These are phyloP conservation scores for Amblyopsis rosae DNA, from an alignment of 2,113 vertebrate genomes.

Conservation along the genomic window DNA sequence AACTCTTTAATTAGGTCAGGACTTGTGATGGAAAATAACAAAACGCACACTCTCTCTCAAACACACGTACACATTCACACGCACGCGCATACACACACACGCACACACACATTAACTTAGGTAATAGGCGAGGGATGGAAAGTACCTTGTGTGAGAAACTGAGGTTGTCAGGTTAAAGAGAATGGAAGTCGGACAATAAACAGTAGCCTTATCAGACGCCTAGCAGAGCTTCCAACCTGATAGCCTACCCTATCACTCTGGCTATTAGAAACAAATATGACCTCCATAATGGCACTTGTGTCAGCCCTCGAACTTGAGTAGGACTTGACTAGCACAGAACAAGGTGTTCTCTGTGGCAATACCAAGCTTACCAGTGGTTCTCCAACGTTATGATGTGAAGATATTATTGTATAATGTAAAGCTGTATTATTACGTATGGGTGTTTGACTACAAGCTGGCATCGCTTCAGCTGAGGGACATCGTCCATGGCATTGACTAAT, in stretches of 20 bases:
- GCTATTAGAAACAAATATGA: constrained; percentile 62
- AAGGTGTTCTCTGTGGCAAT: background rate
- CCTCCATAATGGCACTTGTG: constrained; percentile 26
- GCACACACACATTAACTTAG: constrained; percentile 28
- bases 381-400: too few species aligned
- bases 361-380: background rate
- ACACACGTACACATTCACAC: constrained; percentile 18
- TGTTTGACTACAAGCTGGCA: too few species aligned
- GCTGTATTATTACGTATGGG: too few species aligned
- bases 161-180: constrained; percentile 64
- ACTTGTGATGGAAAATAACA: constrained; percentile 41
- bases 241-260: constrained; percentile 45
- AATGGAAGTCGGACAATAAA: constrained; percentile 74
- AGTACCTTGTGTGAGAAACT: constrained; percentile 55
- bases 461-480: too few species aligned
- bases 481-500: too few species aligned
- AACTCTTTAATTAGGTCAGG: constrained; percentile 60
- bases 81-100: constrained; percentile 8
- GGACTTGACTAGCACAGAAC: too few species aligned
- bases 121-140: constrained; percentile 63
- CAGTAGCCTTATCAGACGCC: constrained; percentile 69
- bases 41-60: background rate
- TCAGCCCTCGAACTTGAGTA: background rate
- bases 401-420: too few species aligned
- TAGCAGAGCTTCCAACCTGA: constrained; percentile 68